phyloP scores from a whole-genome alignment of 2,888 invertebrate genomes.

The Coenonympha arcania region DNA sequence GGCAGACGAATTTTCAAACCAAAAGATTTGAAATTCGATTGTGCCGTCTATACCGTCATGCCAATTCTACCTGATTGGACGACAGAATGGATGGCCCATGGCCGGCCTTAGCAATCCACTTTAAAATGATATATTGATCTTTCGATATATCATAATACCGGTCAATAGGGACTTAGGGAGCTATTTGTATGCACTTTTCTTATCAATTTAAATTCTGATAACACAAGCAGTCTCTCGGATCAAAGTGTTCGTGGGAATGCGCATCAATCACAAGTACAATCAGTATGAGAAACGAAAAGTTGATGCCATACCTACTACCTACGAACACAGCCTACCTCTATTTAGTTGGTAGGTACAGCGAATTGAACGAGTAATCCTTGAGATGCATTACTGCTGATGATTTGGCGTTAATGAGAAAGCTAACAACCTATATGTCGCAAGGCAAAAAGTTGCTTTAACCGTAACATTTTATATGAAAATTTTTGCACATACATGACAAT shows the following conservation, averaged over 20 bases:
- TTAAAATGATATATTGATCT: no score
- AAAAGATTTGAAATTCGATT: no score
- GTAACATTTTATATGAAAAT: not conserved
- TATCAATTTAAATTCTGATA: not conserved
- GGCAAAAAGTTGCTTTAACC: not conserved
- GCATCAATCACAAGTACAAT: not conserved
- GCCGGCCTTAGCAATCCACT: no score
- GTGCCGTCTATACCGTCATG: no score
- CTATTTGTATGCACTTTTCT: not conserved
- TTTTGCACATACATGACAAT: not conserved
- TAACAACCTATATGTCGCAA: not conserved
- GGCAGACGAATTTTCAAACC: no score
- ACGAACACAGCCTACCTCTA: no score
- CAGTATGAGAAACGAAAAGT: not conserved
- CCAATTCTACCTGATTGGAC: no score
- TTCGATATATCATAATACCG: not conserved
- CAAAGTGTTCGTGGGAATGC: not conserved
- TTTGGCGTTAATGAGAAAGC: constrained; percentile 19
- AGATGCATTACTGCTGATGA: constrained; percentile 41
- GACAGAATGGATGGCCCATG: no score
- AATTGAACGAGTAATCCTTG: constrained; percentile 35
- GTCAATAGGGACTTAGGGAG: not conserved
- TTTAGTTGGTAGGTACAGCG: no score
- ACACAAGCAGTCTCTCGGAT: not conserved
- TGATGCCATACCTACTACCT: no score